phyloP scores from a whole-genome alignment of 2,113 vertebrate genomes.

The Mastomys natalensis region DNA sequence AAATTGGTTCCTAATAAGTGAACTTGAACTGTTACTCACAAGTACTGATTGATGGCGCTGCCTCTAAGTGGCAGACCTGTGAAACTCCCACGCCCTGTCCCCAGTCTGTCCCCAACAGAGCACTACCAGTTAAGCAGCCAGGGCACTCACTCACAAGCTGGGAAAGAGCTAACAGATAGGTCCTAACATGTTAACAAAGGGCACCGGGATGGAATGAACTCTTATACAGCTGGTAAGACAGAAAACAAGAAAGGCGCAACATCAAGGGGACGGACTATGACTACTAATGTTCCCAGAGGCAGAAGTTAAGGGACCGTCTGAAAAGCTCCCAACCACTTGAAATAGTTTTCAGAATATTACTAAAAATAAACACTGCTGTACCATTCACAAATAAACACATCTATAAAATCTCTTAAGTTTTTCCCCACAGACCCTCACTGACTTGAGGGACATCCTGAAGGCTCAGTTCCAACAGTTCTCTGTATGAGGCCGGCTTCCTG shows the following conservation, averaged over 20 bases:
- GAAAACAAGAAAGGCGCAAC: neutral
- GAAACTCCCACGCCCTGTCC: neutral
- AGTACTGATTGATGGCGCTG: neutral
- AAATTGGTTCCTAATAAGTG: neutral
- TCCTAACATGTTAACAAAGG: neutral
- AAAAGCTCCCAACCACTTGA: neutral
- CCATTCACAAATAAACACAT: neutral
- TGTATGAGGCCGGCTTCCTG: neutral
- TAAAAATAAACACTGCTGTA: neutral
- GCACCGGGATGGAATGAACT: neutral
- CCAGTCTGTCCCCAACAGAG: neutral
- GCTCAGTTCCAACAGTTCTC: neutral
- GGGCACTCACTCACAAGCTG: neutral
- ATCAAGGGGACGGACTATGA: neutral
- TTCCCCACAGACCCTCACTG: neutral
- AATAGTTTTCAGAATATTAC: neutral
- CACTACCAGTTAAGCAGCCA: neutral
- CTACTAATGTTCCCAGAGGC: neutral
- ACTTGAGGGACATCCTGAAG: neutral
- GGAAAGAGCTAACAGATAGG: neutral
- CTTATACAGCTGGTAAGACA: neutral
- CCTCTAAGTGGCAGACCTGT: neutral
- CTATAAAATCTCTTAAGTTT: neutral
- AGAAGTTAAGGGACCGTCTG: neutral
- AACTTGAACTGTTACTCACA: neutral